A percentile compares a stretch with the other conserved stretches of the same genome.
Evolutionary conservation across 1,140 invertebrate genomes (phyloP).

Genomic region (Diuraphis noxia): DNA sequence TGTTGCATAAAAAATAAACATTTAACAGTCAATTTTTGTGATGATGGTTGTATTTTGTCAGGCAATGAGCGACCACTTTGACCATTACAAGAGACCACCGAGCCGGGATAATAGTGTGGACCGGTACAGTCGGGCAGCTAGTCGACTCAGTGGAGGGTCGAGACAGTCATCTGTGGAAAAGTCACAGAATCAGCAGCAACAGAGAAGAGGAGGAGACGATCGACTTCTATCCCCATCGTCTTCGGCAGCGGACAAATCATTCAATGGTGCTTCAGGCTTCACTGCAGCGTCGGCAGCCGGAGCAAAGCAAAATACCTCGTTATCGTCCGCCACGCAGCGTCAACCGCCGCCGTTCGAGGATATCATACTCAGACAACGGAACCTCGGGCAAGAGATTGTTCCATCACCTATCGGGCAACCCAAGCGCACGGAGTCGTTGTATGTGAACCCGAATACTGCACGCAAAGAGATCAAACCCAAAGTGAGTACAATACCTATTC

Average conservation of each 20-base stretch:
- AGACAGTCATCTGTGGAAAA: slow-evolving; percentile 78
- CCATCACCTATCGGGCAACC: slow-evolving; percentile 74
- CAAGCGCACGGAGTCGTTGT: slow-evolving; percentile 80
- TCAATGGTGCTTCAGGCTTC: slow-evolving; percentile 60
- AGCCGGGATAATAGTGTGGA: slow-evolving; percentile 86
- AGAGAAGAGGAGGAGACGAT: slow-evolving; percentile 27
- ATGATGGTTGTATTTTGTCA: slow-evolving; percentile 56
- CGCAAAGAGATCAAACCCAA: slow-evolving; percentile 57
- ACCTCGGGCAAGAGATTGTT: slow-evolving; percentile 83
- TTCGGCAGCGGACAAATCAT: slow-evolving; percentile 59
- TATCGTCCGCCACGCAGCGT: slow-evolving; percentile 60
- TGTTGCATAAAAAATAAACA: background rate
- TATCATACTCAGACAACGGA: slow-evolving; percentile 75
- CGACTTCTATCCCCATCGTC: slow-evolving; percentile 17
- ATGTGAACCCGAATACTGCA: slow-evolving; percentile 55
- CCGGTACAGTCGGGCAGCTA: slow-evolving; percentile 71
- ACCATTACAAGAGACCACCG: slow-evolving; percentile 89
- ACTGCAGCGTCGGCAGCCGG: slow-evolving; percentile 56
- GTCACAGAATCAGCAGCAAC: slow-evolving; percentile 57
- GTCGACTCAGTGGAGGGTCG: slow-evolving; percentile 64
- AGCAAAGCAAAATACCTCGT: slow-evolving; percentile 56
- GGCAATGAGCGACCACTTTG: slow-evolving; percentile 73
- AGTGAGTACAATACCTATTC: slow-evolving; percentile 54
- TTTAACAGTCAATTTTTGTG: background rate
- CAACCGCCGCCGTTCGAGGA: slow-evolving; percentile 73